Percentiles rank a stretch among this genome's conserved stretches.
Conservation (phyloP, 2,113 vertebrate species). For the Cavia aperea region DNA sequence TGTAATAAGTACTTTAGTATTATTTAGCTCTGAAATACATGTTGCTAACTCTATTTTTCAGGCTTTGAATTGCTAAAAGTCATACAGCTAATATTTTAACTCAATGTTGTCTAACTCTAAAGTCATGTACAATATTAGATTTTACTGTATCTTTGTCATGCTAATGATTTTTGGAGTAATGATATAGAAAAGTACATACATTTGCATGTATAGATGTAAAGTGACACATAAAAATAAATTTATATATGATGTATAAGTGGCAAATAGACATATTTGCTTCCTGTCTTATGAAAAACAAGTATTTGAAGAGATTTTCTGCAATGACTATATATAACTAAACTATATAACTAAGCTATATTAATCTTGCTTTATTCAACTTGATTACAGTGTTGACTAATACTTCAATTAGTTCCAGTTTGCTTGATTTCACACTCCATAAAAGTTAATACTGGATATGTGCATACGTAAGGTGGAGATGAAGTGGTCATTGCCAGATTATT, state of each 20-base stretch:
- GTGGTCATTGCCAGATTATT: slow-evolving; percentile 30
- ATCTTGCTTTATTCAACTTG: slow-evolving; percentile 57
- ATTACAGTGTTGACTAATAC: slow-evolving; percentile 59
- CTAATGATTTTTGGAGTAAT: background rate
- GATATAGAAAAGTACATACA: background rate
- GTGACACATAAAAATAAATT: background rate
- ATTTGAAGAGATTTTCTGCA: slow-evolving; percentile 32
- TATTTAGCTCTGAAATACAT: background rate
- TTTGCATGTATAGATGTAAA: background rate
- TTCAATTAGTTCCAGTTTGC: slow-evolving; percentile 67
- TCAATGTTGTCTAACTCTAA: background rate
- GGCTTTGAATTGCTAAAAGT: background rate
- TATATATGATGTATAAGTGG: background rate
- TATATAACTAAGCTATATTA: slow-evolving; percentile 18
- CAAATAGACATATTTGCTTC: background rate
- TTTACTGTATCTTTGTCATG: background rate
- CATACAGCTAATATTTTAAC: background rate
- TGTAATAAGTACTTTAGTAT: background rate
- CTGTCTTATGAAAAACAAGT: background rate
- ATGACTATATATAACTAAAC: background rate
- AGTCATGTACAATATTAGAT: background rate
- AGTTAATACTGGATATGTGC: slow-evolving; percentile 43
- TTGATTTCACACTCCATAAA: slow-evolving; percentile 68
- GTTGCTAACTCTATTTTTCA: background rate
- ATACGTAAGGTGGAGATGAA: slow-evolving; percentile 47